Conservation (phyloP, 2,797 vertebrate genomes). For the Pogoniulus pusillus region DNA sequence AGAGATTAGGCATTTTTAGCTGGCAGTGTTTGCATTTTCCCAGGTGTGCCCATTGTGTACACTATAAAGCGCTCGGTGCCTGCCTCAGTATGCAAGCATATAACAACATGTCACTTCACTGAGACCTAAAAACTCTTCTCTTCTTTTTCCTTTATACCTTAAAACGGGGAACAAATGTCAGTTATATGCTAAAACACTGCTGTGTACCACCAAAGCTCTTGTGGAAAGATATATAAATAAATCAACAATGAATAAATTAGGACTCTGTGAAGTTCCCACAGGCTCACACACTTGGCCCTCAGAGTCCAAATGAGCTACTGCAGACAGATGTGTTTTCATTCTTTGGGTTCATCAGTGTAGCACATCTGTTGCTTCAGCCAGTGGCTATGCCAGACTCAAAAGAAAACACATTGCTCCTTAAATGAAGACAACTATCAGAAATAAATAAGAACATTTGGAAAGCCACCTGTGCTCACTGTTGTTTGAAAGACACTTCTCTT, state of each 20-base stretch:
- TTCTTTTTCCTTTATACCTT: neutral
- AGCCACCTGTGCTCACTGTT: neutral
- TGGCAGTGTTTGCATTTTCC: constrained; percentile 36
- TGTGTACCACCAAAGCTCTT: neutral
- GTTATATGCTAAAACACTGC: constrained; percentile 10
- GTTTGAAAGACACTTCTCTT: constrained; percentile 23
- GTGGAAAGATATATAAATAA: constrained; percentile 51
- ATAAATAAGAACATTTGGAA: constrained; percentile 46
- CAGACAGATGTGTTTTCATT: constrained; percentile 54
- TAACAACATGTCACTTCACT: neutral
- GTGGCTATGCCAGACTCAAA: constrained; percentile 32
- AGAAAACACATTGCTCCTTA: constrained; percentile 50
- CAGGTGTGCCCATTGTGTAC: constrained; percentile 57
- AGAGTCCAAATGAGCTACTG: constrained; percentile 36
- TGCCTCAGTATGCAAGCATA: neutral
- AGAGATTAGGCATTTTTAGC: constrained; percentile 45
- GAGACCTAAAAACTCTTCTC: neutral
- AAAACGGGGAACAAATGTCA: neutral
- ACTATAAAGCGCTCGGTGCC: neutral
- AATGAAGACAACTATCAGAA: constrained; percentile 53
- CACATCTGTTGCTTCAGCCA: constrained; percentile 63
- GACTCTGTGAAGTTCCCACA: constrained; percentile 37
- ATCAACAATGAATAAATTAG: constrained; percentile 60
- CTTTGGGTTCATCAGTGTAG: constrained; percentile 14
- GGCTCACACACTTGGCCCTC: constrained; percentile 24